Percentiles rank a stretch among this genome's conserved stretches.
Evolutionary conservation across 1,140 invertebrate species (phyloP).

Genomic region (Leptestheria dahalacensis): DNA sequence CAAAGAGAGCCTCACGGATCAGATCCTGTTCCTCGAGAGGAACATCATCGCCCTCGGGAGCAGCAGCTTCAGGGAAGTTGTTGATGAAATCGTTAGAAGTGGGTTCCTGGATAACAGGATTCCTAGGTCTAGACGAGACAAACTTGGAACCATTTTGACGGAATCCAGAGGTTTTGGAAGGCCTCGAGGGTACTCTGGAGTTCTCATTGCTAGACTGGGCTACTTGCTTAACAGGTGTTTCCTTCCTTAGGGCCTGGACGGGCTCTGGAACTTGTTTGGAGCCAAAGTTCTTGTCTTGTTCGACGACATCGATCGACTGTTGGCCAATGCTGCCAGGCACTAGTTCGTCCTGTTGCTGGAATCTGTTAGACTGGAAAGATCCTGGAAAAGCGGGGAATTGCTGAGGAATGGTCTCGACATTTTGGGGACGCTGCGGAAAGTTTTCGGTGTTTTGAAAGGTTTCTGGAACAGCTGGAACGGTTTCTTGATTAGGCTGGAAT

Average conservation of each 20-base stretch:
- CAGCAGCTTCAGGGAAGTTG: conserved; percentile 15
- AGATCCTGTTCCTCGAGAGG: conserved; percentile 13
- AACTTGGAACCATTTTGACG: not conserved
- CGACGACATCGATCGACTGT: not conserved
- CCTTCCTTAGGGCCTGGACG: too few species aligned
- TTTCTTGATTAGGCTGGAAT: not conserved
- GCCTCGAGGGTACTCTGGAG: not conserved
- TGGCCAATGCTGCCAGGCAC: not conserved
- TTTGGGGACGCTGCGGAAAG: too few species aligned
- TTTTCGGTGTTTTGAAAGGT: not conserved
- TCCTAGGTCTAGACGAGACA: not conserved
- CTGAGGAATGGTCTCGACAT: too few species aligned
- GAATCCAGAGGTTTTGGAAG: not conserved
- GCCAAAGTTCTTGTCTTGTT: not conserved
- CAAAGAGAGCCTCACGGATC: conserved; percentile 12
- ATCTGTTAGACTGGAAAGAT: not conserved
- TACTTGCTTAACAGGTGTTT: not conserved
- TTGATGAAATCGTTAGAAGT: not conserved
- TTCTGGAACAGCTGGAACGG: not conserved
- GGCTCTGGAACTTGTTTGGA: not conserved
- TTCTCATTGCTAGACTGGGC: not conserved
- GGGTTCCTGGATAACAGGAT: not conserved
- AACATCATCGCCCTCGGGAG: conserved; percentile 16
- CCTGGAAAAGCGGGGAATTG: not conserved
- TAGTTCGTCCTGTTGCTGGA: not conserved